These are phyloP conservation scores for Brienomyrus brachyistius DNA, from an alignment of 2,113 vertebrate genomes.

Conservation along the genomic window DNA sequence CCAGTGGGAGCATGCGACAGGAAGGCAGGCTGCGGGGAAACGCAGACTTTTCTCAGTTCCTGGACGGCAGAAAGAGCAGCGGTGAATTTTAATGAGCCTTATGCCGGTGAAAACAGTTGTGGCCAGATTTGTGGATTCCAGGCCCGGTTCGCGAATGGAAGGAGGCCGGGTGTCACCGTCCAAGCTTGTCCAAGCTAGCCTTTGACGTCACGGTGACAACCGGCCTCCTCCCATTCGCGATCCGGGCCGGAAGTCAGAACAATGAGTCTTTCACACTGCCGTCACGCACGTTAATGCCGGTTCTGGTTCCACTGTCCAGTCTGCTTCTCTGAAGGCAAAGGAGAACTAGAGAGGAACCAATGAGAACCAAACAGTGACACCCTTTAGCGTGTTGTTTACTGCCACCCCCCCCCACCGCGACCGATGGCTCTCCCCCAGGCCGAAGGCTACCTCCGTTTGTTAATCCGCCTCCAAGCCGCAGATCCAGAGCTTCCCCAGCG, in stretches of 20 bases:
- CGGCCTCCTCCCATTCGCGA: neutral
- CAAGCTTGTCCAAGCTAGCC: neutral
- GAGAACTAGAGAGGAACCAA: neutral
- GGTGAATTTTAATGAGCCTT: neutral
- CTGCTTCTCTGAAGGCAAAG: neutral
- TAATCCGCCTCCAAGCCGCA: neutral
- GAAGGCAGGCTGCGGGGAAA: neutral
- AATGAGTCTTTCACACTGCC: neutral
- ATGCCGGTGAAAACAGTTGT: neutral
- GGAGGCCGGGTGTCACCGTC: too few relatives aligned
- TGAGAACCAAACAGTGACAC: neutral
- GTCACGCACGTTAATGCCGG: neutral
- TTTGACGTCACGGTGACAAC: neutral
- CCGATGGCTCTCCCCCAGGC: neutral
- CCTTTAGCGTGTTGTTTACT: neutral
- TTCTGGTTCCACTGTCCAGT: neutral
- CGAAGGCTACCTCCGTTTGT: neutral
- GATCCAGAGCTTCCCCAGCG: neutral
- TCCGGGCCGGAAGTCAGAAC: neutral
- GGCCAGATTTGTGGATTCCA: neutral
- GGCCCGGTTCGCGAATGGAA: neutral
- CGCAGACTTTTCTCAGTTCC: neutral
- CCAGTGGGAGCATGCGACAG: too few relatives aligned
- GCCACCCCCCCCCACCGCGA: neutral
- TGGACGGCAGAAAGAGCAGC: neutral